Evolutionary conservation across 2,797 vertebrate genomes (phyloP).

Genomic region (Cyclura pinguis): DNA sequence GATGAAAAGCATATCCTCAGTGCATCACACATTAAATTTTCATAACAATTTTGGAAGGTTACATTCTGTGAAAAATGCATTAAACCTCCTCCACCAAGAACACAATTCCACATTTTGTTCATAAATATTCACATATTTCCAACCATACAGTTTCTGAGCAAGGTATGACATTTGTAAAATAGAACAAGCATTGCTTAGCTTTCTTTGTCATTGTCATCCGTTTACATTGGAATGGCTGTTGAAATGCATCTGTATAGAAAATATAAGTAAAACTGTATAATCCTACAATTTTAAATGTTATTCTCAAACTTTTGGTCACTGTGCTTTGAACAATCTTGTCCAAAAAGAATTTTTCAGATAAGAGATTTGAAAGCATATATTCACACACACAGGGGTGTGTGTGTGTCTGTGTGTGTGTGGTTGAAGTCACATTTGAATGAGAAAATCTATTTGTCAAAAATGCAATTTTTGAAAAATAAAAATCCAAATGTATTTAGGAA

Average conservation of each 20-base stretch:
- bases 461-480: neutral
- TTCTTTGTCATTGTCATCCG: neutral
- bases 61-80: neutral
- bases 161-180: neutral
- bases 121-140: conserved; percentile 5
- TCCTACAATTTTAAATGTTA: neutral
- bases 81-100: neutral
- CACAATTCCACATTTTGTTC: neutral
- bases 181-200: neutral
- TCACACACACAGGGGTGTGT: too few relatives aligned
- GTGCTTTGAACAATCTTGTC: neutral
- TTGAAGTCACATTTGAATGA: too few relatives aligned
- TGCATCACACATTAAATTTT: conserved; percentile 7
- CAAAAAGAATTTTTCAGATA: neutral
- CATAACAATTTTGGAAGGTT: conserved; percentile 1
- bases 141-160: neutral
- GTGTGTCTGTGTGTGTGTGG: too few relatives aligned
- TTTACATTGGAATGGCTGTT: neutral
- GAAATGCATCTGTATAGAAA: neutral
- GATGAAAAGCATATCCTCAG: neutral
- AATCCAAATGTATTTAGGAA: neutral
- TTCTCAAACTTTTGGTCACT: neutral
- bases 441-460: too few relatives aligned
- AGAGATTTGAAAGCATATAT: too few relatives aligned
- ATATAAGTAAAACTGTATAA: neutral